phyloP scores from a whole-genome alignment of 2,797 vertebrate species.

The Leucoraja ocellata region DNA sequence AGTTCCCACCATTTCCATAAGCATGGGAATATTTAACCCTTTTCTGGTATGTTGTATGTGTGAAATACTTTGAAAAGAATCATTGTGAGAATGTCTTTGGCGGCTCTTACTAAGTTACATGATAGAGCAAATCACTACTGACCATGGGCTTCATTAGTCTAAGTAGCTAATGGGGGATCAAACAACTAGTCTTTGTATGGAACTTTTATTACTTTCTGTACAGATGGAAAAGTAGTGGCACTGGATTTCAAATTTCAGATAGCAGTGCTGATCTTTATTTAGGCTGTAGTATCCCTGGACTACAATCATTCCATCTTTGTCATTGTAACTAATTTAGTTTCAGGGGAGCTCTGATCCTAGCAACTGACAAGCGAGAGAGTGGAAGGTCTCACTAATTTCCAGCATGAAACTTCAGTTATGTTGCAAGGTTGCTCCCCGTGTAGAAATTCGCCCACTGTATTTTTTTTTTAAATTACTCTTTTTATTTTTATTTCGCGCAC shows the following conservation, averaged over 20 bases:
- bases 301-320: neutral
- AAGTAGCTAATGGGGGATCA: too few species aligned
- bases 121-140: neutral
- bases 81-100: neutral
- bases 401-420: too few species aligned
- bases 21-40: neutral
- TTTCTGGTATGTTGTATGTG: neutral
- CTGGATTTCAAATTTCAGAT: neutral
- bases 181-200: neutral
- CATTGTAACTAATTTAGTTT: neutral
- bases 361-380: neutral
- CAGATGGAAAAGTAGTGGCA: neutral
- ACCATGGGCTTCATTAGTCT: neutral
- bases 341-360: neutral
- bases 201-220: neutral
- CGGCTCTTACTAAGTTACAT: neutral
- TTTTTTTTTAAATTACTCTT: neutral
- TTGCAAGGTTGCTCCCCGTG: too few species aligned
- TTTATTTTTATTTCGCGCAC: too few species aligned
- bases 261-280: too few species aligned
- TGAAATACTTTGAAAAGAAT: neutral
- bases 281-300: neutral
- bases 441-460: neutral
- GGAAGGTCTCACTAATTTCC: too few species aligned
- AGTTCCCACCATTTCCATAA: slow-evolving; percentile 18